Percentiles rank a stretch among this genome's conserved stretches.
Conservation (phyloP, 2,797 vertebrate species). For the Lacerta agilis region DNA sequence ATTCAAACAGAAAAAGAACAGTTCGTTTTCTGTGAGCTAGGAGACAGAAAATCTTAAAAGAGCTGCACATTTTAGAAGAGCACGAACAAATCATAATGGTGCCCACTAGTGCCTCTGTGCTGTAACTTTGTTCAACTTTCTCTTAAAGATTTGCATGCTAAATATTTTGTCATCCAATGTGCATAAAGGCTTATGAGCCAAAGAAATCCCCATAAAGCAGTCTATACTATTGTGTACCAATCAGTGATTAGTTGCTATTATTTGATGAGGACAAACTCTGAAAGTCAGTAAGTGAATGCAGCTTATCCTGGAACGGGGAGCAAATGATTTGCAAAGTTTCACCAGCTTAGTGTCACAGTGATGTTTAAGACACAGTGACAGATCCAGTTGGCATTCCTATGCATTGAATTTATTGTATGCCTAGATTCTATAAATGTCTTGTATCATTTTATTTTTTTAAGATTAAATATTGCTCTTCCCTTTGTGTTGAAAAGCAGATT, state of each 20-base stretch:
- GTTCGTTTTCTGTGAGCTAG: slow-evolving; percentile 74
- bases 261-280: not conserved
- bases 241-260: too few species aligned
- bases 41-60: slow-evolving; percentile 73
- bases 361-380: not conserved
- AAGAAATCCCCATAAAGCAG: not conserved
- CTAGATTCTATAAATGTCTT: not conserved
- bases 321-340: not conserved
- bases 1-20: slow-evolving; percentile 90
- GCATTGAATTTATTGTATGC: not conserved
- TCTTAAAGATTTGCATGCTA: not conserved
- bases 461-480: not conserved
- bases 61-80: slow-evolving; percentile 60
- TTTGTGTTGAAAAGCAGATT: not conserved
- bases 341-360: not conserved
- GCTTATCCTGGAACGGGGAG: not conserved
- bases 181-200: not conserved
- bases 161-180: not conserved
- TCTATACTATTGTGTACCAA: not conserved
- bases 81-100: slow-evolving; percentile 52
- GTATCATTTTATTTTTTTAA: not conserved
- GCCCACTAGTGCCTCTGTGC: slow-evolving; percentile 32
- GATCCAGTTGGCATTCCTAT: not conserved
- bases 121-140: not conserved
- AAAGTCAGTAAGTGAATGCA: not conserved